Evolutionary conservation across 2,888 invertebrate species (phyloP), one percentile per base, ranked within the genome.

Genomic region (Catocala fraxini): DNA sequence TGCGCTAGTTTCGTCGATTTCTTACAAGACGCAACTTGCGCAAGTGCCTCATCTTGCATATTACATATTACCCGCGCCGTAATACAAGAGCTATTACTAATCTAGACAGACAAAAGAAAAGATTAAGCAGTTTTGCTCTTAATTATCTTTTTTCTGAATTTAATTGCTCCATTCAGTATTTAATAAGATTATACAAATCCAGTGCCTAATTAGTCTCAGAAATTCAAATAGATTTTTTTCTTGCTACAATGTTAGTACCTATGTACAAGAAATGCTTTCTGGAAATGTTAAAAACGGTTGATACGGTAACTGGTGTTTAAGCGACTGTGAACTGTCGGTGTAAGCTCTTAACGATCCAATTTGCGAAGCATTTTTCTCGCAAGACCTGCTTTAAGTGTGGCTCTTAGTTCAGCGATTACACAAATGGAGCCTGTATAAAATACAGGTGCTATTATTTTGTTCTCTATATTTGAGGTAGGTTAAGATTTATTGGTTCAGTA

Each of bases 301-400:
- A 75, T 81, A 78, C 75, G 62, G 64, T 69, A 78, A 83, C 80
- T 83, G 81, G 78, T 83, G 25, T 86, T 86, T 85, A 82, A 86
- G 83, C 79, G 86, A 86, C 83, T 86, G 80, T 77, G 81, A 86
- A 86, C 84, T 84, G 87, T 84, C 85, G 81, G 82, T 80, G 82
- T 85, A 88, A 86, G 86, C 86, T 80, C 80, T 85, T 89, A 89
- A 90, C 86, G 86, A 86, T 85, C 84, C 88, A 88, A 89, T 89
- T 89, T 86, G 84, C 84, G 78, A 81, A 82, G 80, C 82, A 78
- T 83, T 85, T 81, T 73, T 76, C 74, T 66, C 73, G 70, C 70
- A 74, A 79, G 80, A 80, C 77, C 77, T 75, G 79, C 71, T 75
- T 64, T 73, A 70, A 71, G 70, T 71, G 61, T 59, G 71, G 81